phyloP scores from a whole-genome alignment of 2,113 vertebrate genomes.

The Casuarius casuarius region DNA sequence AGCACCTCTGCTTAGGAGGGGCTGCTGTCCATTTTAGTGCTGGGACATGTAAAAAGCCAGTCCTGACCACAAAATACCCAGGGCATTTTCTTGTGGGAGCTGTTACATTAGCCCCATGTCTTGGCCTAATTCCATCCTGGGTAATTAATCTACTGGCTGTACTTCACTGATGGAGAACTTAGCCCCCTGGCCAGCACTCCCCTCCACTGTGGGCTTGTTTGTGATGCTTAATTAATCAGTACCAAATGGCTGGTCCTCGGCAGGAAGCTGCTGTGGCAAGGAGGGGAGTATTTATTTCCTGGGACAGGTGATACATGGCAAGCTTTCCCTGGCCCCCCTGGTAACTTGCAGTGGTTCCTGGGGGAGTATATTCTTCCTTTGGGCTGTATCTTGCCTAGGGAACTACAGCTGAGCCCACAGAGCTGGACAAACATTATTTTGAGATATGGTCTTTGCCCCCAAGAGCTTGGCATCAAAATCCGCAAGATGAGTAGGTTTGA shows the following conservation, averaged over 20 bases:
- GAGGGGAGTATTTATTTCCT: background rate
- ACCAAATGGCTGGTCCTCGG: background rate
- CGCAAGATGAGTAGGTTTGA: background rate
- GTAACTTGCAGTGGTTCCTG: background rate
- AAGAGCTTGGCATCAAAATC: background rate
- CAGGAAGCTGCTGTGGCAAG: background rate
- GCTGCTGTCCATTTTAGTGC: background rate
- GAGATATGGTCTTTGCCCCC: background rate
- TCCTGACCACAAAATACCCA: background rate
- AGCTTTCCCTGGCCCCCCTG: background rate
- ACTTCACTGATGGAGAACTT: background rate
- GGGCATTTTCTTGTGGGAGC: background rate
- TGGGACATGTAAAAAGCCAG: background rate
- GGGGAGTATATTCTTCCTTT: background rate
- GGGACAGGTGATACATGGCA: background rate
- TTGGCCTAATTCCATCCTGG: background rate
- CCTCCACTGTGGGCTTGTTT: background rate
- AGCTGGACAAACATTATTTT: background rate
- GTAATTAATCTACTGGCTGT: background rate
- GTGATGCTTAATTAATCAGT: background rate
- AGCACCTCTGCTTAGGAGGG: background rate
- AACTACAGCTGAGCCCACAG: background rate
- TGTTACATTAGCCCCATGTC: background rate
- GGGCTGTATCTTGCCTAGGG: background rate
- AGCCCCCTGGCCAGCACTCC: background rate